Evolutionary conservation across 2,888 invertebrate genomes (phyloP).

Genomic region (Ptycholaimellus sp.): DNA sequence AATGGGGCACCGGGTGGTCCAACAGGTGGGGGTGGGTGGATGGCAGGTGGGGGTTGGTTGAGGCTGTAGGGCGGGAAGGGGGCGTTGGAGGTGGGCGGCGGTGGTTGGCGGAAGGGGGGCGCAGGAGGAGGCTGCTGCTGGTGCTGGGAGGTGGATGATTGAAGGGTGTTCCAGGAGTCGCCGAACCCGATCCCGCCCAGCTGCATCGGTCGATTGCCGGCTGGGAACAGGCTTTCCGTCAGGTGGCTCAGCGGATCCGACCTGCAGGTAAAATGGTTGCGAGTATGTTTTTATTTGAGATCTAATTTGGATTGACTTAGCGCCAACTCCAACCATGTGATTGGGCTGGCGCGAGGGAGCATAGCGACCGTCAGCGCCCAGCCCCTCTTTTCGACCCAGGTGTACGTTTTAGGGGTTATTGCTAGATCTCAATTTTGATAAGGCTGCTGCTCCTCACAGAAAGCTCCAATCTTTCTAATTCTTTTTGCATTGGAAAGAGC

Average conservation of each 20-base stretch:
- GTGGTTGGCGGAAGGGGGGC: too few relatives aligned
- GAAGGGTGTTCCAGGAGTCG: neutral
- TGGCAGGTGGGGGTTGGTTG: neutral
- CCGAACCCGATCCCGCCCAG: too few relatives aligned
- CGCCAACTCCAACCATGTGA: too few relatives aligned
- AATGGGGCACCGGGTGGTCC: neutral
- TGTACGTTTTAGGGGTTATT: neutral
- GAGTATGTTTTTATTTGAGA: neutral
- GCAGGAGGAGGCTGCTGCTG: too few relatives aligned
- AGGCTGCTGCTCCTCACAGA: too few relatives aligned
- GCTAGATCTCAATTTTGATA: neutral
- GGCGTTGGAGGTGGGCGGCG: neutral
- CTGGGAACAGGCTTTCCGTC: conserved; percentile 3
- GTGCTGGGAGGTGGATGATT: neutral
- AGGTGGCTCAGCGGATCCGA: conserved; percentile 5
- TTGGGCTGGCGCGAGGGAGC: too few relatives aligned
- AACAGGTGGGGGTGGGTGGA: neutral
- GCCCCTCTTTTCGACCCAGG: neutral
- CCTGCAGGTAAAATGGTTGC: conserved; percentile 1
- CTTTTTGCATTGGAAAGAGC: too few relatives aligned
- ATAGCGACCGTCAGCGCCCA: too few relatives aligned
- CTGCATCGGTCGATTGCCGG: too few relatives aligned
- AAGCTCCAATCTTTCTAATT: too few relatives aligned
- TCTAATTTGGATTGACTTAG: too few relatives aligned
- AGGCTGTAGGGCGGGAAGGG: neutral